Conservation (phyloP, 2,113 vertebrate genomes). For the Corythornis vintsioides region DNA sequence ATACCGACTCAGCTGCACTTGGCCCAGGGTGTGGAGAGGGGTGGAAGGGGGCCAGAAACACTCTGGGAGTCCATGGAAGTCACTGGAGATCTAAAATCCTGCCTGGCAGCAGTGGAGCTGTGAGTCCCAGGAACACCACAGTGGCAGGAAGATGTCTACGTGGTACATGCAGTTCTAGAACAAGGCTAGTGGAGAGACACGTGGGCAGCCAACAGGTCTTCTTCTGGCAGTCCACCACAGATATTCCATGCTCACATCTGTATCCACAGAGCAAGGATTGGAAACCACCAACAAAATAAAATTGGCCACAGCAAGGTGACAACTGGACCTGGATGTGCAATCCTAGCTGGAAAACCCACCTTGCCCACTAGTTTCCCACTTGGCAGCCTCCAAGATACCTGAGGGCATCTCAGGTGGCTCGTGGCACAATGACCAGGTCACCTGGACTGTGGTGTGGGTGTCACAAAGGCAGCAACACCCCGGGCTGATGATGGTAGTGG, state of each 20-base stretch:
- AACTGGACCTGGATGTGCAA: not conserved
- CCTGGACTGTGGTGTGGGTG: not conserved
- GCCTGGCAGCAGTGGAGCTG: not conserved
- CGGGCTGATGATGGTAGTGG: not conserved
- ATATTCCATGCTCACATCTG: not conserved
- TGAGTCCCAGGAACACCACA: fast-evolving
- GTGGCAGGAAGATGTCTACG: not conserved
- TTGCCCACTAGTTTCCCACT: not conserved
- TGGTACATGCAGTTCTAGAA: fast-evolving
- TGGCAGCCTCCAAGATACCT: not conserved
- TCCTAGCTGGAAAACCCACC: not conserved
- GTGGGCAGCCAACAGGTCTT: not conserved
- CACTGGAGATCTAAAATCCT: not conserved
- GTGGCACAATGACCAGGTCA: not conserved
- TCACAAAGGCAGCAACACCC: fast-evolving
- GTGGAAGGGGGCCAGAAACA: not conserved
- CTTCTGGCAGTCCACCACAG: not conserved
- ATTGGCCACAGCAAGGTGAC: not conserved
- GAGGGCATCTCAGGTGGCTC: not conserved
- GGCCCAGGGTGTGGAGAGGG: not conserved
- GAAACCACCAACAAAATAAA: not conserved
- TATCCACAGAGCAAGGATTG: not conserved
- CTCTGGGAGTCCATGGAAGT: not conserved
- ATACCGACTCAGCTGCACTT: not conserved
- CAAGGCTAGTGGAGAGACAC: not conserved